A percentile compares a stretch with the other conserved stretches of the same genome.
Conservation (phyloP, 2,113 vertebrate genomes). For the Siniperca chuatsi region DNA sequence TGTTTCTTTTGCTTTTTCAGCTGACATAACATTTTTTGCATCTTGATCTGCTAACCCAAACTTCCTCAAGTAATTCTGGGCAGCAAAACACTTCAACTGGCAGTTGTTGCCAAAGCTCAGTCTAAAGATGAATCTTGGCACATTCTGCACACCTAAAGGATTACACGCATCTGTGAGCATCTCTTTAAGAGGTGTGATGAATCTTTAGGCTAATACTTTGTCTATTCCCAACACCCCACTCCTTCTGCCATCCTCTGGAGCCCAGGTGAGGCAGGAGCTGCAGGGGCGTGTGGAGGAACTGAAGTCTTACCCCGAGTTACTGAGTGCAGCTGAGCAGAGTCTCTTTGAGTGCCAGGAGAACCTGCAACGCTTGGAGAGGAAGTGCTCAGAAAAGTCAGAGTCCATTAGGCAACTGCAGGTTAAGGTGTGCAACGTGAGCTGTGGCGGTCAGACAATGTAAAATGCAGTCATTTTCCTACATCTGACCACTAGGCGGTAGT, state of each 20-base stretch:
- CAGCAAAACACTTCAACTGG: neutral
- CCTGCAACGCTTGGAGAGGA: conserved; percentile 78
- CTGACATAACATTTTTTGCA: conserved; percentile 4
- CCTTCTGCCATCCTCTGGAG: conserved; percentile 39
- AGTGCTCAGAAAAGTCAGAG: conserved; percentile 78
- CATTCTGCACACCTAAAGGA: neutral
- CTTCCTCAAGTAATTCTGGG: neutral
- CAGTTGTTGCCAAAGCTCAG: neutral
- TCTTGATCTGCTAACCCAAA: neutral
- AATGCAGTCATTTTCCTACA: conserved; percentile 30
- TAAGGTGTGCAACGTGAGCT: conserved; percentile 81
- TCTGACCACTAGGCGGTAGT: conserved; percentile 70
- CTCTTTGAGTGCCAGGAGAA: conserved; percentile 83
- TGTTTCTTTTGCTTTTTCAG: conserved; percentile 2
- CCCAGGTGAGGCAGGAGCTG: conserved; percentile 85
- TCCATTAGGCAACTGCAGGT: conserved; percentile 84
- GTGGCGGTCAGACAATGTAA: conserved; percentile 28
- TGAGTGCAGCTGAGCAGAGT: conserved; percentile 79
- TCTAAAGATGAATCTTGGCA: neutral
- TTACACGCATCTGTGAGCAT: neutral
- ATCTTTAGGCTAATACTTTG: conserved; percentile 30
- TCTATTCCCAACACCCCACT: conserved; percentile 43
- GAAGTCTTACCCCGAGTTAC: conserved; percentile 77
- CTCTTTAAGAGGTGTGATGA: neutral
- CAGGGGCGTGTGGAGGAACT: conserved; percentile 83